phyloP scores from a whole-genome alignment of 1,140 invertebrate genomes.

The Rhagoletis pomonella region DNA sequence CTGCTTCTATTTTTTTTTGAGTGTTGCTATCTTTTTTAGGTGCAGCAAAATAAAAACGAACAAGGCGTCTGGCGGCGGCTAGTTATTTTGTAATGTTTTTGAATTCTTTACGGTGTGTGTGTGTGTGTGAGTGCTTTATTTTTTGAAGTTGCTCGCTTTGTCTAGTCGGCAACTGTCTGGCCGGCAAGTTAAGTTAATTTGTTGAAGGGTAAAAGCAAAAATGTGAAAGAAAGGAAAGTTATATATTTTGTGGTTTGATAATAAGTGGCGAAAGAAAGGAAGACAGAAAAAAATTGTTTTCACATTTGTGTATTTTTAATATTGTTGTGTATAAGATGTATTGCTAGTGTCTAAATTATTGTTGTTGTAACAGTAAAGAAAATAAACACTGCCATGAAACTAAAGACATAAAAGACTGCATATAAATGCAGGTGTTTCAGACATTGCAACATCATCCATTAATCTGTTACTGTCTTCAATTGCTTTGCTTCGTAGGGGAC shows the following conservation, averaged over 20 bases:
- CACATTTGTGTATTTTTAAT: too few species aligned
- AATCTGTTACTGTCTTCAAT: too few species aligned
- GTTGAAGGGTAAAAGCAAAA: background rate
- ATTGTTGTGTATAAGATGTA: too few species aligned
- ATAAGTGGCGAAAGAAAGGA: too few species aligned
- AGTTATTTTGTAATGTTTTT: background rate
- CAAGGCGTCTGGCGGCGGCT: background rate
- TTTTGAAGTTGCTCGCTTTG: constrained; percentile 1
- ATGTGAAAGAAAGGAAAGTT: background rate
- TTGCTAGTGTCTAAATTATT: too few species aligned
- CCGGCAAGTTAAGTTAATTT: background rate
- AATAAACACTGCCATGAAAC: too few species aligned
- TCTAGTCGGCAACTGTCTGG: constrained; percentile 1
- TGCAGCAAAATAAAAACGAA: constrained; percentile 52
- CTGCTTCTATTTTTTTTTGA: background rate
- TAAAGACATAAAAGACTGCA: too few species aligned
- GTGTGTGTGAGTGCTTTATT: background rate
- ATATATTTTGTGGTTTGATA: background rate
- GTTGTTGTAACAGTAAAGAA: too few species aligned
- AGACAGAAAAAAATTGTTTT: too few species aligned
- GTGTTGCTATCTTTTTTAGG: constrained; percentile 59
- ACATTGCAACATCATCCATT: too few species aligned
- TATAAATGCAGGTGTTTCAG: too few species aligned
- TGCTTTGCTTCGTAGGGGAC: too few species aligned
- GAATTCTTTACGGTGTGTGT: background rate